A percentile compares a stretch with the other conserved stretches of the same genome.
Evolutionary conservation across 1,140 invertebrate species (phyloP).

Genomic region (Pteromalus puparum): DNA sequence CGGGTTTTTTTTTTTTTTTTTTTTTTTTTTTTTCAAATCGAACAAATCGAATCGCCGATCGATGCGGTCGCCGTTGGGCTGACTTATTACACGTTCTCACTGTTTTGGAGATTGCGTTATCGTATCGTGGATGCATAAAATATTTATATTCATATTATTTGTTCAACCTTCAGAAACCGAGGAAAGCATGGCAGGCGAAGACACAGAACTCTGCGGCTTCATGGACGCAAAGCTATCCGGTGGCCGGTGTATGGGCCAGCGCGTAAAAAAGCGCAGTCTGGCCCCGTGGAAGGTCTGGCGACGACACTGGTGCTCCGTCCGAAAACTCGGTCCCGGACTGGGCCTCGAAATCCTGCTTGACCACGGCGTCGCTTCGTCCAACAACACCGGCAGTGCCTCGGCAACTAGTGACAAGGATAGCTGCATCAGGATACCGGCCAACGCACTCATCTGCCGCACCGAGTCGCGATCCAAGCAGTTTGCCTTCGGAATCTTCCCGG

Average conservation of each 20-base stretch:
- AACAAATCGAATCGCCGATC: too few species aligned
- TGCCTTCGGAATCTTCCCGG: slow-evolving; percentile 76
- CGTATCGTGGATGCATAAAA: too few species aligned
- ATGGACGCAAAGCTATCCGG: slow-evolving; percentile 67
- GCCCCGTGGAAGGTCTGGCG: slow-evolving; percentile 70
- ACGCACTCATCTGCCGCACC: slow-evolving; percentile 74
- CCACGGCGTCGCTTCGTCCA: slow-evolving; percentile 55
- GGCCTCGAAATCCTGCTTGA: slow-evolving; percentile 69
- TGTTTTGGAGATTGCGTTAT: too few species aligned
- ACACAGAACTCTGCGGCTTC: slow-evolving; percentile 66
- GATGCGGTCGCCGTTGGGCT: too few species aligned
- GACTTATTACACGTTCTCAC: too few species aligned
- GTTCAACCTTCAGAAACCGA: neutral
- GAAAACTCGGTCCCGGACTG: slow-evolving; percentile 61
- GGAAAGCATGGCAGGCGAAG: slow-evolving; percentile 56
- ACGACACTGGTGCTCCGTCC: slow-evolving; percentile 71
- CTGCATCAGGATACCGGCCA: slow-evolving; percentile 68
- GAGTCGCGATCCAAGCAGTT: slow-evolving; percentile 76
- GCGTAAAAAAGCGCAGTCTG: slow-evolving; percentile 64
- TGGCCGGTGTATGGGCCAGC: slow-evolving; percentile 61
- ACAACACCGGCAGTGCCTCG: neutral
- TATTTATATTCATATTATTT: too few species aligned
- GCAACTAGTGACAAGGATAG: slow-evolving; percentile 55
- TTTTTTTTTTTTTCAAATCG: too few species aligned
- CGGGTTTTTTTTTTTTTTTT: too few species aligned